These are phyloP conservation scores for Leptopilina boulardi DNA, from an alignment of 1,140 invertebrate genomes.

Conservation along the genomic window DNA sequence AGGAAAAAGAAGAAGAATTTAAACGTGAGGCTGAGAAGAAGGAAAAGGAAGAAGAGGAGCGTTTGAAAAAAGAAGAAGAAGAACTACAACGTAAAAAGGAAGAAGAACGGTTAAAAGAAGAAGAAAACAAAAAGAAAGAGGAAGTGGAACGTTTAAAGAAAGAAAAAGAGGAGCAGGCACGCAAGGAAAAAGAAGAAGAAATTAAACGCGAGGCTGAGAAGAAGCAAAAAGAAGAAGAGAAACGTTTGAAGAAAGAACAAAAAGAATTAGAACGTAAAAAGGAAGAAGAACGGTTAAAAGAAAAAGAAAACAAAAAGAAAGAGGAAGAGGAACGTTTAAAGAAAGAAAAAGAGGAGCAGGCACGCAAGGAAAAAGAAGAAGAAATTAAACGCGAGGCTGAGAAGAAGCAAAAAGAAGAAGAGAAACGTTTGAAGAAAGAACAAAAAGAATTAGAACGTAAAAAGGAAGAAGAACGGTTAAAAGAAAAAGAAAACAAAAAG, in stretches of 20 bases:
- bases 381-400: slow-evolving; percentile 13
- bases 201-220: slow-evolving; percentile 19
- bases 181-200: slow-evolving; percentile 37
- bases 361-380: slow-evolving; percentile 39
- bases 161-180: slow-evolving; percentile 36
- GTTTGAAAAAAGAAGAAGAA: slow-evolving; percentile 39
- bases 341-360: slow-evolving; percentile 34
- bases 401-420: slow-evolving; percentile 41
- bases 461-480: slow-evolving; percentile 24
- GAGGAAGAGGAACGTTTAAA: slow-evolving; percentile 22
- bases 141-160: slow-evolving; percentile 26
- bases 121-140: slow-evolving; percentile 20
- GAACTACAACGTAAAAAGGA: slow-evolving; percentile 33
- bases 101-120: slow-evolving; percentile 15
- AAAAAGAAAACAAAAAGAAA: slow-evolving; percentile 25
- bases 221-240: slow-evolving; percentile 42
- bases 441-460: slow-evolving; percentile 34
- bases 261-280: slow-evolving; percentile 29
- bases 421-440: too few relatives aligned
- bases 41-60: slow-evolving; percentile 43
- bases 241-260: slow-evolving; percentile 42
- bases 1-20: slow-evolving; percentile 35
- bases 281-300: slow-evolving; percentile 23
- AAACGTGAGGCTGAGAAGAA: slow-evolving; percentile 30
- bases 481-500: slow-evolving; percentile 29